A percentile compares a stretch with the other conserved stretches of the same genome.
Evolutionary conservation across 2,797 vertebrate genomes (phyloP).

Genomic region (Notolabrus celidotus): DNA sequence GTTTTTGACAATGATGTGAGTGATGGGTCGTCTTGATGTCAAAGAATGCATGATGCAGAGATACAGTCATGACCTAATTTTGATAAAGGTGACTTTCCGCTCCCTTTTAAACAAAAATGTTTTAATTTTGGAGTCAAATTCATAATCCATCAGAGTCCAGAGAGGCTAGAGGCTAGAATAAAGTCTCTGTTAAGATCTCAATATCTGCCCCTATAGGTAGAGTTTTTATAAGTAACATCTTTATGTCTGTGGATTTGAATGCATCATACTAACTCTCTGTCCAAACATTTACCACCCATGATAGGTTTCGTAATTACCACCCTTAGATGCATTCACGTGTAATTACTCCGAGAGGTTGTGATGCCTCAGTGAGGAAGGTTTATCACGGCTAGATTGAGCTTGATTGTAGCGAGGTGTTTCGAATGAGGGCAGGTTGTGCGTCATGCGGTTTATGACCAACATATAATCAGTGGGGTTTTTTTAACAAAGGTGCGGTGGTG

Average conservation of each 20-base stretch:
- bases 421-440: slow-evolving; percentile 21
- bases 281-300: not conserved
- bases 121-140: not conserved
- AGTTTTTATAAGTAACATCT: not conserved
- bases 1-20: no score
- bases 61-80: not conserved
- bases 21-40: no score
- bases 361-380: not conserved
- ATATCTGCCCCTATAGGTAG: not conserved
- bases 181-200: not conserved
- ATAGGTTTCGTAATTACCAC: not conserved
- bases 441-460: slow-evolving; percentile 22
- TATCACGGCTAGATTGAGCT: slow-evolving; percentile 5
- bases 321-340: not conserved
- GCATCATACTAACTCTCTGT: not conserved
- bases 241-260: not conserved
- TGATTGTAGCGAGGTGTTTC: not conserved
- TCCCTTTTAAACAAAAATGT: not conserved
- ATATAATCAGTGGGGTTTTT: slow-evolving; percentile 4
- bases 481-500: not conserved
- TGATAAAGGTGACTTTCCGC: not conserved
- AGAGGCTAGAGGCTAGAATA: not conserved
- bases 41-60: no score
- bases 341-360: not conserved
- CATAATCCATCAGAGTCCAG: not conserved